Percentiles rank a stretch among this genome's conserved stretches.
Conservation (phyloP, 2,888 invertebrate genomes). For the Sinelater perroti region DNA sequence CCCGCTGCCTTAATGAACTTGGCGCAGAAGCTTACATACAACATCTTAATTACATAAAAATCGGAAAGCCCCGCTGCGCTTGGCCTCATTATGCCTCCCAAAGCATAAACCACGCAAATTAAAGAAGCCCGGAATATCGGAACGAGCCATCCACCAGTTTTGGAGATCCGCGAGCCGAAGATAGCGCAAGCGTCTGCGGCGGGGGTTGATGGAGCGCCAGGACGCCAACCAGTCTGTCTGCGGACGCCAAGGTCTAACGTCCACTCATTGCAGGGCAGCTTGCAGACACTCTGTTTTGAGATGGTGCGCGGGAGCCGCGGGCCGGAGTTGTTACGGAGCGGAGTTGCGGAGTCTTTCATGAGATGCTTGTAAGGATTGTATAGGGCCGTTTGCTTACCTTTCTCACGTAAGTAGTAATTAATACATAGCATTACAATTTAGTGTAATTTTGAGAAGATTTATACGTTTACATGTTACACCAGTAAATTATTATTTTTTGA, state of each 20-base stretch:
- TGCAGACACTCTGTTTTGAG: constrained; percentile 34
- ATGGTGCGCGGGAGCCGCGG: constrained; percentile 29
- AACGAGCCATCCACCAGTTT: constrained; percentile 22
- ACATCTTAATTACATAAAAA: too few species aligned
- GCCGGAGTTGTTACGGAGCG: constrained; percentile 3
- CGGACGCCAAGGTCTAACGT: constrained; percentile 57
- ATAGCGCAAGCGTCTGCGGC: constrained; percentile 54
- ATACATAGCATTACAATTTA: too few species aligned
- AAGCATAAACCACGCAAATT: neutral
- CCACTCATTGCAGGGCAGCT: constrained; percentile 25
- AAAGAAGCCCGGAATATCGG: constrained; percentile 11
- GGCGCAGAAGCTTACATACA: too few species aligned
- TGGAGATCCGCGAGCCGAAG: constrained; percentile 28
- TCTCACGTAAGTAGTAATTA: too few species aligned
- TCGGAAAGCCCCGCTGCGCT: too few species aligned
- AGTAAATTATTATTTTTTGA: too few species aligned
- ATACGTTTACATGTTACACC: too few species aligned
- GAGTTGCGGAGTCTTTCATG: neutral
- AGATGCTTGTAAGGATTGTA: too few species aligned
- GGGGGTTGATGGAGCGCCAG: constrained; percentile 51
- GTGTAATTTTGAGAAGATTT: too few species aligned
- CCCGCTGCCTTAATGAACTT: too few species aligned
- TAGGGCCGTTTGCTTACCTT: too few species aligned
- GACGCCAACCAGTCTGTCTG: constrained; percentile 60
- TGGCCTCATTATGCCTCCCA: neutral